These are phyloP conservation scores for Geopemphigus sp. DNA, from an alignment of 1,140 invertebrate species.

Conservation along the genomic window DNA sequence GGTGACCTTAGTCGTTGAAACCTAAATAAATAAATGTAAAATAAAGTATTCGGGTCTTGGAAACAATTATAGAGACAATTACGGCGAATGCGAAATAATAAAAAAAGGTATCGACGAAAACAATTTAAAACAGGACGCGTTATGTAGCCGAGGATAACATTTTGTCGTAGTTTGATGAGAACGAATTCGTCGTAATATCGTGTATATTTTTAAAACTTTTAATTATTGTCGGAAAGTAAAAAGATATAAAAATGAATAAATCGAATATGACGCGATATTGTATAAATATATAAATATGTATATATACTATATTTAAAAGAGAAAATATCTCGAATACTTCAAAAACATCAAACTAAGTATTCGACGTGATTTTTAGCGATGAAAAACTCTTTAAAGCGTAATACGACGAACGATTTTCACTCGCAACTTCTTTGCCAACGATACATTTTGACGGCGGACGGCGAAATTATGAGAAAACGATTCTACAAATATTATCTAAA, in stretches of 20 bases:
- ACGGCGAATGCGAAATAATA: no score
- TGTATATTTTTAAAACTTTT: not conserved
- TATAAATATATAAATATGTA: not conserved
- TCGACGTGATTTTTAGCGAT: not conserved
- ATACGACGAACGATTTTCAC: not conserved
- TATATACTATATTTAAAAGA: not conserved
- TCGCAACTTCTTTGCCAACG: not conserved
- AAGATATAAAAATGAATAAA: no score
- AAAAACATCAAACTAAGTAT: not conserved
- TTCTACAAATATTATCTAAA: not conserved
- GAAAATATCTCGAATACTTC: not conserved
- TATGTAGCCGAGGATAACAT: no score
- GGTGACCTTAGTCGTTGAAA: no score
- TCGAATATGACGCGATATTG: not conserved
- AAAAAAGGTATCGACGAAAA: no score
- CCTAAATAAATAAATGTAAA: no score
- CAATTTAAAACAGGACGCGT: no score
- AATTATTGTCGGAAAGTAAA: no score
- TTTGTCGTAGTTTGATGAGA: no score
- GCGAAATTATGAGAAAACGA: not conserved
- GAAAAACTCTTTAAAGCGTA: not conserved
- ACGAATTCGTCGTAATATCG: no score
- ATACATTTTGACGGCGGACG: not conserved
- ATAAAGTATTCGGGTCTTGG: no score
- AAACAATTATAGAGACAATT: no score